Percentiles rank a stretch among this genome's conserved stretches.
phyloP scores from a whole-genome alignment of 2,113 vertebrate genomes.

The Aix galericulata region DNA sequence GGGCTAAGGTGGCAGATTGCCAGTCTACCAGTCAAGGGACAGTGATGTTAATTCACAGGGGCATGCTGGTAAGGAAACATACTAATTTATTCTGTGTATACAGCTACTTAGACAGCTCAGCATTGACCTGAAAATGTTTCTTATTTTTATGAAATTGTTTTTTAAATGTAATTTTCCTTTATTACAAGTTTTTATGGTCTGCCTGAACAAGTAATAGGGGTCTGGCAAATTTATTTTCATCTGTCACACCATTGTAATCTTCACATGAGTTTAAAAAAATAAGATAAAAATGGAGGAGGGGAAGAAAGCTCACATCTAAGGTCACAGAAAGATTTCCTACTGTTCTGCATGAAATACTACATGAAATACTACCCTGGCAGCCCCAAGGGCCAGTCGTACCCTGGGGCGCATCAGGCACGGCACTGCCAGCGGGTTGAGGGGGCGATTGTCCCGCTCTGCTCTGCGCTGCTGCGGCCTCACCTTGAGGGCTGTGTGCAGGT shows the following conservation, averaged over 20 bases:
- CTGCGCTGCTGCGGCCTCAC: too few species aligned
- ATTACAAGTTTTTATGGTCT: background rate
- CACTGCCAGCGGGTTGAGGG: too few species aligned
- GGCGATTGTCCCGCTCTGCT: too few species aligned
- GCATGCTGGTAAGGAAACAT: background rate
- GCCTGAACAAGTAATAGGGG: background rate
- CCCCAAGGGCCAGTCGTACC: too few species aligned
- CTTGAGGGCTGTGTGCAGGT: too few species aligned
- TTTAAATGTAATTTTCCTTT: background rate
- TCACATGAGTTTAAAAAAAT: background rate
- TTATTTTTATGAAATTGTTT: background rate
- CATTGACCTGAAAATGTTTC: background rate
- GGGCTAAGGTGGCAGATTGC: background rate
- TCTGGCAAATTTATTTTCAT: background rate
- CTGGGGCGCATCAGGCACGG: too few species aligned
- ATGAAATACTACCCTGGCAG: background rate
- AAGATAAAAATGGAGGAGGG: background rate
- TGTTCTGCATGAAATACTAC: accelerated
- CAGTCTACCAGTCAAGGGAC: background rate
- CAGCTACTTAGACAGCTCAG: background rate
- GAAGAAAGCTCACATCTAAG: background rate
- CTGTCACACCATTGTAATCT: background rate
- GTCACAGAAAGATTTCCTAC: background rate
- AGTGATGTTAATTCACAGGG: background rate
- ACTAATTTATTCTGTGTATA: background rate